Base-by-base conservation (phyloP, 2,888 invertebrate species). In the Schizotus pectinicornis region DNA sequence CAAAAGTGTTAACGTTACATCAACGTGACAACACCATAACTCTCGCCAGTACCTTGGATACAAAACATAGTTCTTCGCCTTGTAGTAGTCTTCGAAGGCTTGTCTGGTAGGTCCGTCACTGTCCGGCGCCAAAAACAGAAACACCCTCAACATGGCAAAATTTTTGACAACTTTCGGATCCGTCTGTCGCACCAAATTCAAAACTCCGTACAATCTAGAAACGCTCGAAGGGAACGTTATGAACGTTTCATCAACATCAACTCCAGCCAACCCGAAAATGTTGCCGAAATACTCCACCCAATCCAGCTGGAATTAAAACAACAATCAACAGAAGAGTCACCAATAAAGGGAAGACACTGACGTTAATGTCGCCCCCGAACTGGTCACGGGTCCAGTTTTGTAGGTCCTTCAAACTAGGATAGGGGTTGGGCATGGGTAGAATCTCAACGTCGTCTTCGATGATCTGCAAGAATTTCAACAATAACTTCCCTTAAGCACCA, bases 241-340 rank as follows among this genome's bases (percentile, higher is more conserved):
- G 1, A 73, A 72, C 3, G 71, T 61, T 9, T 70, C 67, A 1
- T 65, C 70, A 7, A 80, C 67, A 12, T 65, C 62, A 0, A 71
- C 68, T 0, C 73, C 73, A 0, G 78, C 62, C 35, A 69, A 70
- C 30, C 68, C 62, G 48, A 79, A 74, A 1, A 74, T 63, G 6
- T 57, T 61, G 13, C 73, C 68, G 7, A 80, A 57, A 54, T 76
- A 80, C n/a, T 75, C 70, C 6, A 78, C 52, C 79, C 79, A 79
- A 46, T 79, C 70, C 35, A 79, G 58, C 79, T 79, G 54, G 38
- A 69, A 22, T 5, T 5, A 22, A 22, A 22, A 22, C 22, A 2
- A 73, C 58, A 3, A 13, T n/a, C 38, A 11, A 22, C 7, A 34
- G 7, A 36, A 47, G 34, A 46, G 2, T 8, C 3, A 22, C 13